Evolutionary conservation across 2,113 vertebrate species (phyloP).

Genomic region (Tamias sibiricus): DNA sequence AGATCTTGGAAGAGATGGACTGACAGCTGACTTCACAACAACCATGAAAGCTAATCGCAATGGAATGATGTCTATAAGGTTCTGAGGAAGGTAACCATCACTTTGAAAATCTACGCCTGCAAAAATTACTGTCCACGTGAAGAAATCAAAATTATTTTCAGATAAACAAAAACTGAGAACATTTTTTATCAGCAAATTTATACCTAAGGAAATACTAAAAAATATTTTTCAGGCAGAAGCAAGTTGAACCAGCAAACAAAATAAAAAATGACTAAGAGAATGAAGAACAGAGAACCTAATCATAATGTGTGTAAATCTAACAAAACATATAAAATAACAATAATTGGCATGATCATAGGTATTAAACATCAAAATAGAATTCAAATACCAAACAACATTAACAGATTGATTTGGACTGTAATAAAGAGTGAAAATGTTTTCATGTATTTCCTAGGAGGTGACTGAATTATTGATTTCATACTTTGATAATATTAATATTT

Average conservation of each 20-base stretch:
- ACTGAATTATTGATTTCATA: not conserved
- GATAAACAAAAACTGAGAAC: not conserved
- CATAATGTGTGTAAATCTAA: not conserved
- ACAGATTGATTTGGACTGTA: not conserved
- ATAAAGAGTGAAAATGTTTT: not conserved
- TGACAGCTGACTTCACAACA: not conserved
- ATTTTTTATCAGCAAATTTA: not conserved
- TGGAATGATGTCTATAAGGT: not conserved
- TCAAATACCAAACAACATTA: not conserved
- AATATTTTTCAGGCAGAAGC: not conserved
- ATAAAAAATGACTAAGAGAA: not conserved
- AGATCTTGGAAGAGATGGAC: not conserved
- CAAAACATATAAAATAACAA: not conserved
- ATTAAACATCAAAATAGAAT: constrained; percentile 12
- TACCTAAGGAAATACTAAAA: not conserved
- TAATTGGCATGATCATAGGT: not conserved
- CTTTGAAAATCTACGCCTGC: not conserved
- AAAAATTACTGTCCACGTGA: not conserved
- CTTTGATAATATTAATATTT: not conserved
- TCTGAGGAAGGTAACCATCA: not conserved
- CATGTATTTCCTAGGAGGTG: not conserved
- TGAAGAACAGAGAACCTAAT: not conserved
- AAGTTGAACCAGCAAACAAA: not conserved
- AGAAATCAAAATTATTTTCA: constrained; percentile 19
- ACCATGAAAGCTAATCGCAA: not conserved